A percentile compares a stretch with the other conserved stretches of the same genome.
These are phyloP conservation scores for Syritta pipiens DNA, from an alignment of 2,888 invertebrate genomes.

Conservation along the genomic window DNA sequence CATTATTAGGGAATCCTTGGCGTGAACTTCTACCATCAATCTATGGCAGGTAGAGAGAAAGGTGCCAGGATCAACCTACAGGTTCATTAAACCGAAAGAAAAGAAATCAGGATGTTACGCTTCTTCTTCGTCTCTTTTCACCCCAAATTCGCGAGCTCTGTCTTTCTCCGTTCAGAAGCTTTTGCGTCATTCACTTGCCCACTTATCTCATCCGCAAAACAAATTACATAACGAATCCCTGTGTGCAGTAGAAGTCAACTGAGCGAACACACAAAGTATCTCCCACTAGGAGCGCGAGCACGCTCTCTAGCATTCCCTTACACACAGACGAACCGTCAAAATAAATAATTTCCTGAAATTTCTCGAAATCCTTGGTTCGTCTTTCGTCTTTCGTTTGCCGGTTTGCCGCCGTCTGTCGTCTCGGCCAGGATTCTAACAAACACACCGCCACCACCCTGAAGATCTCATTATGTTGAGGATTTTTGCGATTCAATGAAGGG, in stretches of 20 bases:
- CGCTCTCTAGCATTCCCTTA: constrained; percentile 11
- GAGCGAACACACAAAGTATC: constrained; percentile 20
- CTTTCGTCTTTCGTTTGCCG: neutral
- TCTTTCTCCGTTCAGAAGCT: no score
- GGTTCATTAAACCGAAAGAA: constrained; percentile 24
- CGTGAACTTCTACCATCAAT: constrained; percentile 1
- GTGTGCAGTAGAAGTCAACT: constrained; percentile 29
- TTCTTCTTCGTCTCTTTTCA: neutral
- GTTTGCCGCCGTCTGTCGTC: neutral
- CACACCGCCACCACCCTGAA: constrained; percentile 7
- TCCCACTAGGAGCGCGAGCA: no score
- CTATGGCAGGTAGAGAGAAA: neutral
- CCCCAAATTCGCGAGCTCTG: neutral
- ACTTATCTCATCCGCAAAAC: constrained; percentile 42
- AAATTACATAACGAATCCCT: constrained; percentile 47
- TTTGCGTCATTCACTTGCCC: constrained; percentile 7
- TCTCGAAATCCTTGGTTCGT: constrained; percentile 7
- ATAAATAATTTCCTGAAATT: constrained; percentile 62
- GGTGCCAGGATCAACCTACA: neutral
- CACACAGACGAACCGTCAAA: constrained; percentile 40
- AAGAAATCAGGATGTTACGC: constrained; percentile 16
- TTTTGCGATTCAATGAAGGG: constrained; percentile 21
- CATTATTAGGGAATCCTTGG: constrained; percentile 16
- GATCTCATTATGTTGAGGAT: constrained; percentile 36
- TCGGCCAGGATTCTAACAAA: neutral